phyloP scores from a whole-genome alignment of 2,888 invertebrate species.

The Drosophila cognata region DNA sequence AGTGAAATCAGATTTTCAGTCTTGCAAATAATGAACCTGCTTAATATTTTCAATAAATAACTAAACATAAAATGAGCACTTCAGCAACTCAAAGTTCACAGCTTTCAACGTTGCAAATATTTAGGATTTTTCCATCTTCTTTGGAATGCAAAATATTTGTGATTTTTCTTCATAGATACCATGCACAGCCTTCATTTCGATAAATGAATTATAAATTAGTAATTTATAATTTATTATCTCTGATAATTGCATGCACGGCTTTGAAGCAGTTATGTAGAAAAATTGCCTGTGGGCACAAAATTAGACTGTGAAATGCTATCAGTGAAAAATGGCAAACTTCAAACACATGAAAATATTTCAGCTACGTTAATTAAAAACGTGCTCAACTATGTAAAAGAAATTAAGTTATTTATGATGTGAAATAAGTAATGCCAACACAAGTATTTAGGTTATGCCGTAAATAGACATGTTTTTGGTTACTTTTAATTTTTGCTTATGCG shows the following conservation, averaged over 20 bases:
- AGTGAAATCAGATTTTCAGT: too few species aligned
- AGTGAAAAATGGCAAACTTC: constrained; percentile 17
- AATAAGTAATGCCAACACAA: not conserved
- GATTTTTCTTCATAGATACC: not conserved
- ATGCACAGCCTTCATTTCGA: not conserved
- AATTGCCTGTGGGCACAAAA: not conserved
- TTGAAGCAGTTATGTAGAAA: constrained; percentile 1
- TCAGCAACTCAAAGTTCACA: not conserved
- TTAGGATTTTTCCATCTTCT: not conserved
- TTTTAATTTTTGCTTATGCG: constrained; percentile 1
- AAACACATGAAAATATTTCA: constrained; percentile 16
- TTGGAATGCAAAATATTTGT: not conserved
- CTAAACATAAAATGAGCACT: not conserved
- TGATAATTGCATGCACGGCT: not conserved
- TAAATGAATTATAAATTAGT: not conserved
- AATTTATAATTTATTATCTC: not conserved
- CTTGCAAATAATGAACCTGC: too few species aligned
- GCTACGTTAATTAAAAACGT: constrained; percentile 40
- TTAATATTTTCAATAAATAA: not conserved
- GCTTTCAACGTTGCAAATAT: not conserved
- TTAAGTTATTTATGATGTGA: constrained; percentile 18
- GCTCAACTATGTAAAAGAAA: constrained; percentile 10
- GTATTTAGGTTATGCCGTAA: constrained; percentile 3
- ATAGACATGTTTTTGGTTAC: not conserved
- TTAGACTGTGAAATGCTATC: constrained; percentile 34